phyloP scores from a whole-genome alignment of 2,888 invertebrate species.

The Bimastos eiseni region DNA sequence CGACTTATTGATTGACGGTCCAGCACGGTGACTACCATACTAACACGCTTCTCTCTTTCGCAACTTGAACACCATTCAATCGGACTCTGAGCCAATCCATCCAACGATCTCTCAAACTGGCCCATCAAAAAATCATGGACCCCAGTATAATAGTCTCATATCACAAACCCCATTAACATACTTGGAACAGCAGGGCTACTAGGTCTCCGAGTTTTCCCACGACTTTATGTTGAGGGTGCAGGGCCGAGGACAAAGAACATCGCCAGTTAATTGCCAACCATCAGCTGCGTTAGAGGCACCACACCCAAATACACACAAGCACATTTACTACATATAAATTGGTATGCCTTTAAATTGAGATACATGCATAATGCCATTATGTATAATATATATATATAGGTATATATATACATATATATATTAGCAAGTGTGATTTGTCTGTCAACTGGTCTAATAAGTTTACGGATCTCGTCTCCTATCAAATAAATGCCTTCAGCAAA shows the following conservation, averaged over 20 bases:
- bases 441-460: background rate
- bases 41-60: too few species aligned
- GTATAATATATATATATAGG: background rate
- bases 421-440: background rate
- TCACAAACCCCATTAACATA: background rate
- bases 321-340: background rate
- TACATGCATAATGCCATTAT: background rate
- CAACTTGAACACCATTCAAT: too few species aligned
- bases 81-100: too few species aligned
- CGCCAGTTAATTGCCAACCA: background rate
- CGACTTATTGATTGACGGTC: too few species aligned
- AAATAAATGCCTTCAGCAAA: background rate
- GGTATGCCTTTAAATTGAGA: background rate
- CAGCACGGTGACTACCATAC: too few species aligned
- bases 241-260: background rate
- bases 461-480: constrained; percentile 3
- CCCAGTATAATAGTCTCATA: too few species aligned
- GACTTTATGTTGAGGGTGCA: background rate
- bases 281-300: background rate
- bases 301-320: background rate
- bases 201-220: background rate
- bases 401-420: background rate
- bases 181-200: constrained; percentile 4
- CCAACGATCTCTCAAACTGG: too few species aligned
- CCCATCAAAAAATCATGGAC: too few species aligned